Percentiles rank a stretch among this genome's conserved stretches.
Evolutionary conservation across 2,888 invertebrate genomes (phyloP).

Genomic region (Drosophila lutescens): DNA sequence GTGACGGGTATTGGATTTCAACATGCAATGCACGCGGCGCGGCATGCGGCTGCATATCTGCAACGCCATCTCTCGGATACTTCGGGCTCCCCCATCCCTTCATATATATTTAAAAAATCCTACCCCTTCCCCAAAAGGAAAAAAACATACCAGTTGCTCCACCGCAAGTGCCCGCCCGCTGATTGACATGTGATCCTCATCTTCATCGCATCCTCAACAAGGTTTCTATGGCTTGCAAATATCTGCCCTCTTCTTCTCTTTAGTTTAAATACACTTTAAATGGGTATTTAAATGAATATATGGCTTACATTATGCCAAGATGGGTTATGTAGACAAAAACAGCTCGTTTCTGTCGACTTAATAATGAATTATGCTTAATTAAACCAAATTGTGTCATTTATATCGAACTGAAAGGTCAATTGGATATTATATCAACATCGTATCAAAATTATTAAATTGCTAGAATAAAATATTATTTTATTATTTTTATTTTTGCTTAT

Average conservation of each 20-base stretch:
- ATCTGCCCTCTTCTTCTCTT: neutral
- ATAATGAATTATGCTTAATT: too few species aligned
- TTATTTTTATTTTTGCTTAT: too few species aligned
- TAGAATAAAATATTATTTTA: too few species aligned
- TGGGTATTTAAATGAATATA: neutral
- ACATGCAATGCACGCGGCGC: conserved; percentile 72
- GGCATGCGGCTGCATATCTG: conserved; percentile 72
- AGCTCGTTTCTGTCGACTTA: neutral
- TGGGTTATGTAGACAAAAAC: neutral
- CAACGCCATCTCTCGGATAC: conserved; percentile 68
- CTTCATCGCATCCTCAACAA: conserved; percentile 54
- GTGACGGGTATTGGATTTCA: conserved; percentile 75
- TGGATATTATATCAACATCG: too few species aligned
- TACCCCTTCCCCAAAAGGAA: conserved; percentile 16
- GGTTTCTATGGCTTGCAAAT: conserved; percentile 56
- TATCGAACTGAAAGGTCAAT: too few species aligned
- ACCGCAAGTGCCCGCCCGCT: conserved; percentile 51
- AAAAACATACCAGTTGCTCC: conserved; percentile 33
- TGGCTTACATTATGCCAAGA: too few species aligned
- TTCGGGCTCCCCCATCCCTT: conserved; percentile 8
- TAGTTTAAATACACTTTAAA: conserved; percentile 13
- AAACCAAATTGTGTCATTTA: too few species aligned
- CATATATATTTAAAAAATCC: neutral
- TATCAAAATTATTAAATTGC: too few species aligned
- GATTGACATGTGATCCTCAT: conserved; percentile 77